Percentiles rank a stretch among this genome's conserved stretches.
Conservation (phyloP, 2,888 invertebrate genomes). For the Lasioglossum villosulum region DNA sequence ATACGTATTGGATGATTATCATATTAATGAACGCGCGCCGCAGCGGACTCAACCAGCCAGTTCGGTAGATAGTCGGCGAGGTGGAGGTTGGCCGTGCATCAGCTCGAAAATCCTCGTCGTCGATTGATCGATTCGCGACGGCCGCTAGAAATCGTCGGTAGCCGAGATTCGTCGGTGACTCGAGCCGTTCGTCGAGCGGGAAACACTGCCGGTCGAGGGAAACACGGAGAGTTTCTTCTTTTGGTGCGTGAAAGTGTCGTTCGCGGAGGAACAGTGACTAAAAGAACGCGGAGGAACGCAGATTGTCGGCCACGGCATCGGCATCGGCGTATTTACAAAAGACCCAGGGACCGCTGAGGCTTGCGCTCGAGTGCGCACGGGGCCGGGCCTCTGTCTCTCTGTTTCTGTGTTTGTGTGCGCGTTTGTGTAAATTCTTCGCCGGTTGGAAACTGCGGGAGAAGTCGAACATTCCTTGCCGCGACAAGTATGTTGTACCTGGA, state of each 20-base stretch:
- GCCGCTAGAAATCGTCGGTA: neutral
- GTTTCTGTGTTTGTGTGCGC: constrained; percentile 18
- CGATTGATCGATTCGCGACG: constrained; percentile 15
- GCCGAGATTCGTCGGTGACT: neutral
- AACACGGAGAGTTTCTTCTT: neutral
- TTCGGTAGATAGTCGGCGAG: constrained; percentile 61
- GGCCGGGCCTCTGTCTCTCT: neutral
- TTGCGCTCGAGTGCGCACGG: neutral
- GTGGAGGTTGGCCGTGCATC: constrained; percentile 56
- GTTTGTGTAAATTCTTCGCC: constrained; percentile 28
- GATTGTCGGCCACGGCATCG: neutral
- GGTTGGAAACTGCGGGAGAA: constrained; percentile 9
- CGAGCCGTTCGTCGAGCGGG: neutral
- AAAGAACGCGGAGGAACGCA: neutral
- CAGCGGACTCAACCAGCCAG: constrained; percentile 63
- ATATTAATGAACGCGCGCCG: constrained; percentile 75
- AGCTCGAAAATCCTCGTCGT: constrained; percentile 13
- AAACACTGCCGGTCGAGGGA: neutral
- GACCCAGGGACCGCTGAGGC: neutral
- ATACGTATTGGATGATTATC: constrained; percentile 77
- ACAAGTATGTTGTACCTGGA: constrained; percentile 49
- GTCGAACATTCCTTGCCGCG: constrained; percentile 29
- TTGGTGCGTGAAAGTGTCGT: constrained; percentile 44
- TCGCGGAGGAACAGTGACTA: constrained; percentile 30
- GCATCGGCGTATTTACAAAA: constrained; percentile 18